phyloP scores from a whole-genome alignment of 2,888 invertebrate species.

The Ganaspis brasiliensis region DNA sequence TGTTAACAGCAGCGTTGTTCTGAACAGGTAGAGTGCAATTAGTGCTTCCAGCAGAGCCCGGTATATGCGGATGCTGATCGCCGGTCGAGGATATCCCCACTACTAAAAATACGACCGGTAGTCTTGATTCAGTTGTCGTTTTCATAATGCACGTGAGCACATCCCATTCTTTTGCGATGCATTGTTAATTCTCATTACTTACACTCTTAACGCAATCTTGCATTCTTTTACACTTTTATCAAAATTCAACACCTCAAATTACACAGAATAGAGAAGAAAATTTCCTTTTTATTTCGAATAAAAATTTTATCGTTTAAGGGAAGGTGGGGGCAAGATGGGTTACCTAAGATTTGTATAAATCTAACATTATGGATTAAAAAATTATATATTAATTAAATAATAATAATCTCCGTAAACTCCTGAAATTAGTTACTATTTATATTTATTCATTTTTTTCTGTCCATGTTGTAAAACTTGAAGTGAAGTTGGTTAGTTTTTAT shows the following conservation, averaged over 20 bases:
- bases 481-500: too few species aligned
- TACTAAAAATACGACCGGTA: constrained; percentile 41
- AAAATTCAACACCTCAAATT: too few species aligned
- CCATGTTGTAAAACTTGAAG: too few species aligned
- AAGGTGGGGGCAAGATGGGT: too few species aligned
- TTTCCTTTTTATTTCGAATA: too few species aligned
- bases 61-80: constrained; percentile 62
- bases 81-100: constrained; percentile 47
- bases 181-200: constrained; percentile 33
- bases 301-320: too few species aligned
- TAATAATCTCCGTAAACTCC: too few species aligned
- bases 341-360: too few species aligned
- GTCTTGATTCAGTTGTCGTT: constrained; percentile 36
- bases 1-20: constrained; percentile 45
- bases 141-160: constrained; percentile 37
- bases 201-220: constrained; percentile 29
- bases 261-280: not conserved
- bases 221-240: constrained; percentile 26
- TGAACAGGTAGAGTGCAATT: constrained; percentile 75
- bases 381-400: too few species aligned
- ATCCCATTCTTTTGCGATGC: constrained; percentile 21
- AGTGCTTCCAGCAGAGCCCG: constrained; percentile 68
- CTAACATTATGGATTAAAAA: too few species aligned
- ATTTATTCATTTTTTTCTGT: too few species aligned
- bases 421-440: too few species aligned